Conservation (phyloP, 2,113 vertebrate genomes). For the Clarias magur region DNA sequence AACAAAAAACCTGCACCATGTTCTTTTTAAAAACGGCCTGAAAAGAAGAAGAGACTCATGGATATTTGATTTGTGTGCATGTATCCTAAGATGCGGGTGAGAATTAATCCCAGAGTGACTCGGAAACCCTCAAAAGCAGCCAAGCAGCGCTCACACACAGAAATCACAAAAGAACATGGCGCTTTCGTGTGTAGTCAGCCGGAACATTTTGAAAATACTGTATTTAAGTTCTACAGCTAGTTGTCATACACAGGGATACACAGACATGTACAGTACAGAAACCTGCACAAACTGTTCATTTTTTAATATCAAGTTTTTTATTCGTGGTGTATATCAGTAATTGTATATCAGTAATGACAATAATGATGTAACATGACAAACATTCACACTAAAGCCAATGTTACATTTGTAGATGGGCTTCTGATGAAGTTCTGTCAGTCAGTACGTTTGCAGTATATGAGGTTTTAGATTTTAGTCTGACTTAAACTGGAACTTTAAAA, state of each 20-base stretch:
- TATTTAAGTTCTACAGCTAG: neutral
- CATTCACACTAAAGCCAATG: neutral
- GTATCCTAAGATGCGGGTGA: neutral
- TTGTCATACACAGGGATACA: neutral
- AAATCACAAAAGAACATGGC: neutral
- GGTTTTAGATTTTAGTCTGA: no score
- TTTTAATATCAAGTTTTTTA: neutral
- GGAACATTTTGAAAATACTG: neutral
- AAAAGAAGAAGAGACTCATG: neutral
- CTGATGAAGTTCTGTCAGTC: no score
- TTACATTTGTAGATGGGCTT: neutral
- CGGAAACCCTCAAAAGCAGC: neutral
- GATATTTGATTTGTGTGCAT: constrained; percentile 5
- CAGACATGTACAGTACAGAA: neutral
- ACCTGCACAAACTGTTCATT: neutral
- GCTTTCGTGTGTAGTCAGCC: neutral
- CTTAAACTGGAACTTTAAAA: no score
- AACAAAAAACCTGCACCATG: constrained; percentile 5
- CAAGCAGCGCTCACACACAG: neutral
- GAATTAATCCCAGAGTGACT: constrained; percentile 1
- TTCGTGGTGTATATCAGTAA: neutral
- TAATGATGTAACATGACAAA: neutral
- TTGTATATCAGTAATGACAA: neutral
- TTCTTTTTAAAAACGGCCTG: constrained; percentile 19
- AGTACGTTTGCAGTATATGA: no score